Evolutionary conservation across 2,113 vertebrate genomes (phyloP).

Genomic region (Myiozetetes cayanensis): DNA sequence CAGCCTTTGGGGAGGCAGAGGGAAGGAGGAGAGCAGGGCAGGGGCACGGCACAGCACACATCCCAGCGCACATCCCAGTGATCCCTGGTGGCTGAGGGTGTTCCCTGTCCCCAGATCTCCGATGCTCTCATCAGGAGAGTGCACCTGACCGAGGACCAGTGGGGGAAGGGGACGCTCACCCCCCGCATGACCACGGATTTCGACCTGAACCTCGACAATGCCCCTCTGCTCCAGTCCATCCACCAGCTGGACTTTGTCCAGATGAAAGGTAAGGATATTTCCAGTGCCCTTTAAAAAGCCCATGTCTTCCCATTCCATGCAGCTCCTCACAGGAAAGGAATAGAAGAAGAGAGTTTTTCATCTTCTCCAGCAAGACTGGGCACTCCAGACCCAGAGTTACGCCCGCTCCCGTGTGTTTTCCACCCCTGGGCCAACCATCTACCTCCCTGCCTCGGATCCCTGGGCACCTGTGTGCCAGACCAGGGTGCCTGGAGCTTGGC

Average conservation of each 20-base stretch:
- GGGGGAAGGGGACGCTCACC: constrained; percentile 95
- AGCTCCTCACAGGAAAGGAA: background rate
- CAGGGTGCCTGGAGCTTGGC: background rate
- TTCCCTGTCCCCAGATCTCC: constrained; percentile 83
- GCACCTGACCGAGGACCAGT: constrained; percentile 94
- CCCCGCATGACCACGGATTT: constrained; percentile 98
- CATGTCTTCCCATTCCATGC: background rate
- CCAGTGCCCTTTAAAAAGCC: background rate
- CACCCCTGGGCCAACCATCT: background rate
- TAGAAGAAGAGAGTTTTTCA: background rate
- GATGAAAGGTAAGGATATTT: constrained; percentile 87
- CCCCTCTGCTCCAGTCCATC: constrained; percentile 92
- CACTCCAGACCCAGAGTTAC: background rate
- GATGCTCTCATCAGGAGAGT: constrained; percentile 96
- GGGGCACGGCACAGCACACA: background rate
- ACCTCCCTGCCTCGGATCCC: background rate
- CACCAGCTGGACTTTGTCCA: constrained; percentile 98
- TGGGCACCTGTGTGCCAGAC: background rate
- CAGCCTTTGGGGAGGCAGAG: background rate
- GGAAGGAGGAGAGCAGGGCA: background rate
- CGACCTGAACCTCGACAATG: constrained; percentile 94
- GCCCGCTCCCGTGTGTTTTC: background rate
- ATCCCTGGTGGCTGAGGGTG: background rate
- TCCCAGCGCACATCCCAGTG: background rate
- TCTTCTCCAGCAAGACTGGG: background rate